Evolutionary conservation across 1,140 invertebrate species (phyloP), one percentile per base, ranked within the genome.

Genomic region (Rhyzopertha dominica): DNA sequence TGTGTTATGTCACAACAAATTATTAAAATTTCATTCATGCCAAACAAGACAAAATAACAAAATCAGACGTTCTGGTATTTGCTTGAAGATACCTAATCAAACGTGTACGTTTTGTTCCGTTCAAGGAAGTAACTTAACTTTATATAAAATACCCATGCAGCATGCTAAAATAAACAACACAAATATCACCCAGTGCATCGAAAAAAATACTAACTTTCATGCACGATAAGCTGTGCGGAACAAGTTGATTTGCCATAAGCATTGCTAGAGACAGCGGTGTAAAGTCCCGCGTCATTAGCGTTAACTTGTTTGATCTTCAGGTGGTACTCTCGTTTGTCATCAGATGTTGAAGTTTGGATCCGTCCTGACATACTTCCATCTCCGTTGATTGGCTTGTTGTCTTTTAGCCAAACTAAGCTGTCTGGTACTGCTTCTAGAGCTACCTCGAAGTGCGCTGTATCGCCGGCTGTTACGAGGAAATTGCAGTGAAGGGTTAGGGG

Each of bases 221-320:
- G 82, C 31, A 94, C 87, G 39, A 87, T 75, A 37, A 94, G 76
- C 62, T 89, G 85, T 30, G 88, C 87, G 24, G 87, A 90, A 62
- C 87, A 89, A 37, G 81, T 81, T 5, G 86, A 78, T 55, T 83
- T 84, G 22, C 90, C 86, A 22, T 84, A 80, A 1, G 73, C 71
- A 62, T 93, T 94, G 29, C 80, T 80, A n/a, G 91, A 93, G 24
- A 87, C 77, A 35, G 90, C 90, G 0, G 89, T 94, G 63, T 98
- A 99, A 14, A 90, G 77, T 10, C 94, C 95, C 2, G 80, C 78
- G 70, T 98, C 95, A 23, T 80, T 79, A 40, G 85, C 84, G 14
- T 76, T 73, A 41, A 86, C 88, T 55, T 95, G 85, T 51, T 83
- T 76, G 14, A 98, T 79, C 54, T 84, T 76, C 40, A 98, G 70